Base-by-base conservation (phyloP, 2,113 vertebrate species). In the Ictidomys tridecemlineatus region DNA sequence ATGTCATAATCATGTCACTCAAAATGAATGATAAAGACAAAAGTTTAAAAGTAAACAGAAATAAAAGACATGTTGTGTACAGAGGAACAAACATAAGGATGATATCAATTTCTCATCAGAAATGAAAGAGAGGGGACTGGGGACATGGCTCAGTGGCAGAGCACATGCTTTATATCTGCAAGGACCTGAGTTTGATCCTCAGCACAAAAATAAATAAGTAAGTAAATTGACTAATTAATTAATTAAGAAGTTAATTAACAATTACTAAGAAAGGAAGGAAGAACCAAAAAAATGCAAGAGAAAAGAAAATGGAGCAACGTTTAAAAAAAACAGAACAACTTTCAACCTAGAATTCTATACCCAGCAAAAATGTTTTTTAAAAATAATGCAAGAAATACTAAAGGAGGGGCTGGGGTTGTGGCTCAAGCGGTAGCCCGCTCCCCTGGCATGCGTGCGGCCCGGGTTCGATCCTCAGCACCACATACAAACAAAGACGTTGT, bases 371-470 rank as follows among this genome's bases (percentile, higher is more conserved):
- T 61, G 85, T 34, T 37, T 94, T 69, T 45, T 30, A 74, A 67
- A 80, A 77, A 69, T 61, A 92, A 34, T 61, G 74, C 12, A 70
- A 76, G 56, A 85, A 79, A 87, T 91, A 65, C 72, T 91, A 91
- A 77, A 91, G 39, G 37, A 86, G 39, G 39, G 39, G 39, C 39
- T 42, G 39, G 39, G 39, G 39, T 42, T 42, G 39, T 42, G 39
- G 39, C 39, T 42, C 39, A 42, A 42, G 39, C 4, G 39, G 39
- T 42, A 42, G 39, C 39, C 0, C 39, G 39, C 39, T 42, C 39
- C 39, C 39, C 39, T 42, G 39, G 39, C 39, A 42, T 42, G 39
- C 4, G 39, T 42, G 39, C 39, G 39, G 39, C 39, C 4, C 4
- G 39, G 39, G 39, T 42, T 42, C 4, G 39, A 42, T 42, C 39